phyloP scores from a whole-genome alignment of 2,113 vertebrate species.

The Peucedramus taeniatus region DNA sequence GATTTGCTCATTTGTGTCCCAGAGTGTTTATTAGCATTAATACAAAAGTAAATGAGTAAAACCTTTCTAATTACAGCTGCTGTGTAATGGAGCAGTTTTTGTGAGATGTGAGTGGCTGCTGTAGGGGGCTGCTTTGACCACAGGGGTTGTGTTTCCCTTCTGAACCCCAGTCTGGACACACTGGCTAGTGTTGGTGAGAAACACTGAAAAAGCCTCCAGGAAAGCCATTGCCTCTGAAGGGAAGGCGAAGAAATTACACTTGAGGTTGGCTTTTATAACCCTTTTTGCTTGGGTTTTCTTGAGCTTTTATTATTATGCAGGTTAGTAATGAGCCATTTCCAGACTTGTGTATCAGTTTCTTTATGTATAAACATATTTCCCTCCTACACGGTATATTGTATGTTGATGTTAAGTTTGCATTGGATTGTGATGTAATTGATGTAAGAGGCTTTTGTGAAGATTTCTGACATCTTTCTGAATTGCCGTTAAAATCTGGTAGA shows the following conservation, averaged over 20 bases:
- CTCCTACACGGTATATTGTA: neutral
- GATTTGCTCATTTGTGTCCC: neutral
- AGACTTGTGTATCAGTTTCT: neutral
- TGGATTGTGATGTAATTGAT: neutral
- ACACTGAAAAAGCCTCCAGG: neutral
- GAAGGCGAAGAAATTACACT: neutral
- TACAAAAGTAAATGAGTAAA: neutral
- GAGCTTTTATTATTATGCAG: neutral
- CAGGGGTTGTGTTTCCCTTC: neutral
- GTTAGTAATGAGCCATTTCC: neutral
- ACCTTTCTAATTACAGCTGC: neutral
- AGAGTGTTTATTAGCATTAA: neutral
- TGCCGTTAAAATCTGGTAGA: neutral
- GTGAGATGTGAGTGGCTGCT: neutral
- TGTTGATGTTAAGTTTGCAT: neutral
- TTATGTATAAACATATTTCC: neutral
- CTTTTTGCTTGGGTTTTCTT: neutral
- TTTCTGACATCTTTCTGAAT: neutral
- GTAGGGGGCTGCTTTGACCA: neutral
- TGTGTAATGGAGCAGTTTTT: neutral
- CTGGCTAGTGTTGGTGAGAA: neutral
- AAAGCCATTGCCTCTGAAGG: neutral
- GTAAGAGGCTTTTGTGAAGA: neutral
- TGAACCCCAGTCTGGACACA: neutral
- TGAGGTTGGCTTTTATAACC: neutral